Conservation (phyloP, 2,888 invertebrate species). For the Mesorhabditis sp. region DNA sequence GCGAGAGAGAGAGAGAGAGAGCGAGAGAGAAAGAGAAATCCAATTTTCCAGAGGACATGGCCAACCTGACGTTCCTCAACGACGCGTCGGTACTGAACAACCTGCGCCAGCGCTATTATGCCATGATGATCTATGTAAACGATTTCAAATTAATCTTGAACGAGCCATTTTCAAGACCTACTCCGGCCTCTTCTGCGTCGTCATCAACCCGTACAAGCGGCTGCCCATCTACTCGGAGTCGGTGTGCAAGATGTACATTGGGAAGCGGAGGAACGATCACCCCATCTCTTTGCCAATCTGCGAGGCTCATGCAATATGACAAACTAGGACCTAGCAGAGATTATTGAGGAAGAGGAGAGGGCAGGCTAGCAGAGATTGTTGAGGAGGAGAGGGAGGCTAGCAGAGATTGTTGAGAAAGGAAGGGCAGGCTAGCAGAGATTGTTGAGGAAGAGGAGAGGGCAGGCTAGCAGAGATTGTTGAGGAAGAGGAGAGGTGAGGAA, state of each 20-base stretch:
- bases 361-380: no score
- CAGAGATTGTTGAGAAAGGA: no score
- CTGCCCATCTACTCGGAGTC: conserved; percentile 56
- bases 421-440: no score
- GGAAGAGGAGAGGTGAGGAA: neutral
- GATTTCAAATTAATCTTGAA: no score
- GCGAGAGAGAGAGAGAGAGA: no score
- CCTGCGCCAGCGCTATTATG: conserved; percentile 87
- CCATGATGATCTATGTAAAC: conserved; percentile 54
- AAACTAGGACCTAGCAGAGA: conserved; percentile 66
- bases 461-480: neutral
- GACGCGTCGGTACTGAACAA: conserved; percentile 98
- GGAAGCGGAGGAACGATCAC: conserved; percentile 54
- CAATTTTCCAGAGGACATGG: conserved; percentile 47
- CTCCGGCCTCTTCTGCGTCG: conserved; percentile 57
- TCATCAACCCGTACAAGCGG: conserved; percentile 57
- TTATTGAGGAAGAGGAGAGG: no score
- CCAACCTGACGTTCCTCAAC: conserved; percentile 70
- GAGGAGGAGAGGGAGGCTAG: no score
- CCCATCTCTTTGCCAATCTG: conserved; percentile 95
- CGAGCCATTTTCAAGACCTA: conserved; percentile 43
- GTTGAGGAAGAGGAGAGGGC: no score
- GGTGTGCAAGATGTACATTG: conserved; percentile 46
- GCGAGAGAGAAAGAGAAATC: conserved; percentile 59
- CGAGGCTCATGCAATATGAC: conserved; percentile 99